Conservation (phyloP, 1,140 invertebrate genomes). For the Euwallacea fornicatus region DNA sequence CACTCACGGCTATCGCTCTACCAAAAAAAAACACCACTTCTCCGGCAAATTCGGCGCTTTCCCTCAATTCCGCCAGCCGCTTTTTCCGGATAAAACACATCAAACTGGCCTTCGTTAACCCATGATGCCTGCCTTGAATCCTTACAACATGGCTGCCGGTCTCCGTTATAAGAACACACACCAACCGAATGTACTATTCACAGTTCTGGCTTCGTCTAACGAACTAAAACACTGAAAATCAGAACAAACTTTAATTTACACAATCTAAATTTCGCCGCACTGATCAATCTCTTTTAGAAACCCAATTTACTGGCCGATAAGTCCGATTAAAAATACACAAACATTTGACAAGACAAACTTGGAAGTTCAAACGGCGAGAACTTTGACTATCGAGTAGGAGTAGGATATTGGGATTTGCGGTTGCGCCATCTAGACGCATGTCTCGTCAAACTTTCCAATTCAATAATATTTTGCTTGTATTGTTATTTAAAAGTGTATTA, state of each 20-base stretch:
- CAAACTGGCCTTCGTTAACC: constrained; percentile 49
- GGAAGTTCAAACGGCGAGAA: constrained; percentile 27
- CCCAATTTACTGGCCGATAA: constrained; percentile 30
- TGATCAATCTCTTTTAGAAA: background rate
- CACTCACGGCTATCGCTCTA: constrained; percentile 36
- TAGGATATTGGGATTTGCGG: constrained; percentile 26
- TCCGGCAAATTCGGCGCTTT: constrained; percentile 35
- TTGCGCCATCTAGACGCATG: constrained; percentile 34
- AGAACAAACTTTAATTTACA: constrained; percentile 1
- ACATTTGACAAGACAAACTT: constrained; percentile 39
- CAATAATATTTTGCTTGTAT: too few relatives aligned
- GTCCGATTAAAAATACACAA: constrained; percentile 36
- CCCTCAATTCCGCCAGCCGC: constrained; percentile 26
- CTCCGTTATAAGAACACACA: constrained; percentile 47
- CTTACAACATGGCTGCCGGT: constrained; percentile 55
- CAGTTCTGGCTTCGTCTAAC: constrained; percentile 6
- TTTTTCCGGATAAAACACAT: constrained; percentile 40
- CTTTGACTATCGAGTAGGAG: constrained; percentile 23
- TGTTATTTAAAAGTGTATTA: too few relatives aligned
- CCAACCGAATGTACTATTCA: constrained; percentile 44
- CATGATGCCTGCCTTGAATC: constrained; percentile 53
- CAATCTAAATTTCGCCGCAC: constrained; percentile 10
- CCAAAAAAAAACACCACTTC: constrained; percentile 35
- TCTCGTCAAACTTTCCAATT: background rate
- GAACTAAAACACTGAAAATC: constrained; percentile 9